These are phyloP conservation scores for Hyposoter didymator DNA, from an alignment of 2,888 invertebrate species.

Conservation along the genomic window DNA sequence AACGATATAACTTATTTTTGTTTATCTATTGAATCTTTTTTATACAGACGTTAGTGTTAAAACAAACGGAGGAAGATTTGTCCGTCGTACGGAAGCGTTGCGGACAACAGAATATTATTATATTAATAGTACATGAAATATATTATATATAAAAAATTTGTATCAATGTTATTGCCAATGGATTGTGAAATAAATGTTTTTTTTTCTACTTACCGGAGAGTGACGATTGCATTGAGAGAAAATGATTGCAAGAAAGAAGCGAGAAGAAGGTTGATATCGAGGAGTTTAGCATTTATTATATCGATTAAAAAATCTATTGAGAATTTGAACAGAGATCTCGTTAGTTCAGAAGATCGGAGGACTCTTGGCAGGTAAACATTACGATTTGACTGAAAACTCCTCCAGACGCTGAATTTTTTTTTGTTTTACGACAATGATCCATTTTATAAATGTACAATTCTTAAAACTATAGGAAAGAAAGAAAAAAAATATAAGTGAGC, in stretches of 20 bases:
- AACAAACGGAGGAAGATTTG: not conserved
- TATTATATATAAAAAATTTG: constrained; percentile 75
- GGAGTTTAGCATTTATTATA: constrained; percentile 45
- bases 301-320: constrained; percentile 30
- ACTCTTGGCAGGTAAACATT: constrained; percentile 10
- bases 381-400: not conserved
- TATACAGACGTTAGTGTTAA: constrained; percentile 6
- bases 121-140: constrained; percentile 73
- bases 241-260: not conserved
- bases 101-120: constrained; percentile 25
- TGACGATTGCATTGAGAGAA: not conserved
- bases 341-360: constrained; percentile 1
- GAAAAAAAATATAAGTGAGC: constrained; percentile 16
- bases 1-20: constrained; percentile 14
- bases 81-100: not conserved
- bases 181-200: constrained; percentile 80
- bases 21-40: constrained; percentile 6
- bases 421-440: not conserved
- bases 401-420: not conserved
- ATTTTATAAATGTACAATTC: constrained; percentile 18
- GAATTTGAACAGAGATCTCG: constrained; percentile 4
- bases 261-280: not conserved
- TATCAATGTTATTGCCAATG: constrained; percentile 78
- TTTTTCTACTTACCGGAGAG: constrained; percentile 64
- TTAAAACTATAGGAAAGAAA: constrained; percentile 16